These are phyloP conservation scores for Limnephilus rhombicus DNA, from an alignment of 2,888 invertebrate genomes.

Conservation along the genomic window DNA sequence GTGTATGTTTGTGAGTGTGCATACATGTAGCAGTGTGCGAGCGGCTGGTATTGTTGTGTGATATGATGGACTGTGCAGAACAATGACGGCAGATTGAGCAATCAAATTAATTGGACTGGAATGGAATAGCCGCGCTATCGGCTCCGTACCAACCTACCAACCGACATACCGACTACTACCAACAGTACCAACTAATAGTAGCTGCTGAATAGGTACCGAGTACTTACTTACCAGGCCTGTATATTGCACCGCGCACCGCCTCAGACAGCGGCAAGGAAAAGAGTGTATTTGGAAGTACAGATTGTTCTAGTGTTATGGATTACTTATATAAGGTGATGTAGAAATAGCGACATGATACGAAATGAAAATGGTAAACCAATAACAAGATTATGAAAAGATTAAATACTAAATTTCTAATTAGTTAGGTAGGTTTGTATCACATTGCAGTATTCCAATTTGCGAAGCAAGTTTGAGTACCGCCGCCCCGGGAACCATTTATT, in stretches of 20 bases:
- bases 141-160: not conserved
- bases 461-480: too few species aligned
- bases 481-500: too few species aligned
- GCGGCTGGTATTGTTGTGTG: not conserved
- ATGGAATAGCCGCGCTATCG: conserved; percentile 44
- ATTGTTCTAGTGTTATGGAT: not conserved
- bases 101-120: conserved; percentile 62
- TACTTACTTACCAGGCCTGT: not conserved
- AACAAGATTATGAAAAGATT: not conserved
- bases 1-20: not conserved
- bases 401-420: not conserved
- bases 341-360: not conserved
- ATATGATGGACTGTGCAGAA: conserved; percentile 59
- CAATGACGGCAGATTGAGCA: conserved; percentile 62
- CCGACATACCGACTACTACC: not conserved
- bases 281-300: not conserved
- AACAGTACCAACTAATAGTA: too few species aligned
- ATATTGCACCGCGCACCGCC: not conserved
- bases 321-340: not conserved
- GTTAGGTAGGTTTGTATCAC: not conserved
- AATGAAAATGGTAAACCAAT: not conserved
- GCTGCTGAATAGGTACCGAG: not conserved
- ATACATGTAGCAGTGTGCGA: not conserved
- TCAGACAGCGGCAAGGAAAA: not conserved
- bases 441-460: too few species aligned